Base-by-base conservation (phyloP, 2,888 invertebrate genomes). In the Cantharis lateralis region DNA sequence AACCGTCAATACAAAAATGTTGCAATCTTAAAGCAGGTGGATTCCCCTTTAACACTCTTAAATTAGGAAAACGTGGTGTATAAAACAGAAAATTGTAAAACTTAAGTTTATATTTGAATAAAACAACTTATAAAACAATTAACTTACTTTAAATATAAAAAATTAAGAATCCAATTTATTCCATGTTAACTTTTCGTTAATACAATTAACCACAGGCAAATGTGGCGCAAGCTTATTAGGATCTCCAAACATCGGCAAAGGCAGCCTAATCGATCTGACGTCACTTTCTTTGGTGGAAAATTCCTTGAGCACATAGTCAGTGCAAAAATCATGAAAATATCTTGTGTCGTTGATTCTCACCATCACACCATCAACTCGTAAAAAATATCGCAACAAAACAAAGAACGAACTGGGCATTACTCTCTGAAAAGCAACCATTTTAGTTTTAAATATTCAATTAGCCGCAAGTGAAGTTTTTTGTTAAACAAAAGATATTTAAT, bases 341-440 rank as follows among this genome's bases (percentile, higher is more conserved):
- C 98, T 91, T 0, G 98, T 98, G 86, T 98, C 98, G 83, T 95
- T 93, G 62, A 97, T 91, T 81, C 95, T 91, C 1, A 98, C 92
- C 88, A 98, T 89, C 0, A 99, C 98, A 86, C 95, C 93, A 87
- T 99, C 99, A 1, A 99, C 96, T 84, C 99, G 91, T 79, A 99
- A 89, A 88, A 98, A 99, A 87, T 95, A 97, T 82, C 99, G 91
- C 76, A 96, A 89, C 9, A 99, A 90, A 70, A 98, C 92, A 87
- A 96, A 98, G 90, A 97, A 98, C 80, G 96, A 95, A 62, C 93
- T 92, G 0, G 97, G 96, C 99, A 99, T 99, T 1, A 98, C 98
- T 85, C 99, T 93, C 97, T 98, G 90, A 76, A 28, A 24, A 28
- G 1, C 3, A 32, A 32, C 10, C 11, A 13, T 62, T 18, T 4